Evolutionary conservation across 2,797 vertebrate species (phyloP).

Genomic region (Nyctibius grandis): DNA sequence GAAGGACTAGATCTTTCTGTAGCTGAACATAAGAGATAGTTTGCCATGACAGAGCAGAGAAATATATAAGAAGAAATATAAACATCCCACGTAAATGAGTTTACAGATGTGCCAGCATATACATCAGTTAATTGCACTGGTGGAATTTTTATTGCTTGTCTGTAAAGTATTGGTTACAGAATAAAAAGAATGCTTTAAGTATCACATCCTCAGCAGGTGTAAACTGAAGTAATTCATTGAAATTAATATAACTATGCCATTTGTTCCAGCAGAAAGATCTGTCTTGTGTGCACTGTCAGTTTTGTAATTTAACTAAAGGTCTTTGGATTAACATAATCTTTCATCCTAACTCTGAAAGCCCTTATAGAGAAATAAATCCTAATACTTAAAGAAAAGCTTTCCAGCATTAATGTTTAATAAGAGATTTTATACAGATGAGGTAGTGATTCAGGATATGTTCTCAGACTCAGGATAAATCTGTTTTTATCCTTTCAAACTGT

Average conservation of each 20-base stretch:
- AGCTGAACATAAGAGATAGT: not conserved
- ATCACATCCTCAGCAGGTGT: not conserved
- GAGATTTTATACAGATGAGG: not conserved
- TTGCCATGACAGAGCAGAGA: not conserved
- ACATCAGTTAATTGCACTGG: not conserved
- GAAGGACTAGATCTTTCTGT: not conserved
- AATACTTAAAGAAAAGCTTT: slow-evolving; percentile 1
- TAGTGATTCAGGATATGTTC: not conserved
- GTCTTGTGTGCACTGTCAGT: not conserved
- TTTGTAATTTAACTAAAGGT: not conserved
- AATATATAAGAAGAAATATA: not conserved
- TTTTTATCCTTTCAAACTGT: not conserved
- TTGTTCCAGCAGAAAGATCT: not conserved
- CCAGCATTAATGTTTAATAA: not conserved
- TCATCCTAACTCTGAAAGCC: not conserved
- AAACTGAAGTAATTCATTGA: not conserved
- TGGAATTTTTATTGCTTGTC: not conserved
- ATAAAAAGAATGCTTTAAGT: not conserved
- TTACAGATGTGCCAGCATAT: not conserved
- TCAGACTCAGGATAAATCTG: not conserved
- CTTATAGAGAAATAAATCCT: not conserved
- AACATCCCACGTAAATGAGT: not conserved
- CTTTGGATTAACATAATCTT: not conserved
- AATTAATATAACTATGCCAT: not conserved
- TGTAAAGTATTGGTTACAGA: not conserved